phyloP scores from a whole-genome alignment of 2,797 vertebrate species.

The Sebastes alutus region DNA sequence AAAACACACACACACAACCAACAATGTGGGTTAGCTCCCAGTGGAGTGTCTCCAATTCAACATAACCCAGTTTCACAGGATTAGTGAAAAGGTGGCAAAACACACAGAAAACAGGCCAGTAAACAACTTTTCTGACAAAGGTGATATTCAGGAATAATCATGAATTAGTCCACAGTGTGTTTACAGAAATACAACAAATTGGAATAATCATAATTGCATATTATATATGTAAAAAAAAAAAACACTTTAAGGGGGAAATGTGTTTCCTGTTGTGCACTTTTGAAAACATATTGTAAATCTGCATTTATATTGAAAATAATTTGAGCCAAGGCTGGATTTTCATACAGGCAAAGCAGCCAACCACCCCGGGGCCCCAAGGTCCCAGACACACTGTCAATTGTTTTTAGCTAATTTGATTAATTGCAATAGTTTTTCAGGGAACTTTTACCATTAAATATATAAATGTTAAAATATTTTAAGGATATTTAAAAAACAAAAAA shows the following conservation, averaged over 20 bases:
- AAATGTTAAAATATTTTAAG: not conserved
- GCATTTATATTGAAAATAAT: not conserved
- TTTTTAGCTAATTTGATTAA: not conserved
- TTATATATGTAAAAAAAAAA: not conserved
- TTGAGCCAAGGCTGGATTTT: not conserved
- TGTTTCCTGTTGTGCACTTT: no score
- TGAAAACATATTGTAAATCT: not conserved
- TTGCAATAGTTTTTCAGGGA: not conserved
- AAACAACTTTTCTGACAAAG: not conserved
- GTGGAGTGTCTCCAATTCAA: not conserved
- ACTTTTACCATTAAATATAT: not conserved
- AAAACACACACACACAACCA: not conserved
- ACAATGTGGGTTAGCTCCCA: not conserved
- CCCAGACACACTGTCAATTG: not conserved
- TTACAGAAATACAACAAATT: not conserved
- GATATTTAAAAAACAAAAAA: not conserved
- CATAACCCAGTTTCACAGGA: slow-evolving; percentile 17
- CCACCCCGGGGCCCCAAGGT: not conserved
- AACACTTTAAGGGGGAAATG: not conserved
- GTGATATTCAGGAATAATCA: not conserved
- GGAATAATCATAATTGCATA: not conserved
- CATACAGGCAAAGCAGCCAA: not conserved
- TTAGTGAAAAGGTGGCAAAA: not conserved
- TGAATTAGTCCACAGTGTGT: not conserved
- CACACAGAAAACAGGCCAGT: not conserved